Conservation (phyloP, 2,888 invertebrate species). For the Thymelicus lineola region DNA sequence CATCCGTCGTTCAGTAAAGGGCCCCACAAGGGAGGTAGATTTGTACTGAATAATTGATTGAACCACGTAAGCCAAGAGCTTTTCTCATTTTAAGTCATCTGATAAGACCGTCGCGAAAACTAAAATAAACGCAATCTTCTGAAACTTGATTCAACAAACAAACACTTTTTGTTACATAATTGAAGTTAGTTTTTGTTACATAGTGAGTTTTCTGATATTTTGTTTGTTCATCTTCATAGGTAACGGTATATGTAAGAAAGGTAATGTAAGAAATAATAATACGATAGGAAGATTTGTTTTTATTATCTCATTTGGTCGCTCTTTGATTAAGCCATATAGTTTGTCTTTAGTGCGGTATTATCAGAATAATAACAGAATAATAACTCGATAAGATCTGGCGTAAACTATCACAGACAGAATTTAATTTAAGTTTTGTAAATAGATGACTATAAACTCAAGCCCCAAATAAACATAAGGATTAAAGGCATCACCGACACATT, state of each 20-base stretch:
- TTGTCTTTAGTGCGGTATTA: slow-evolving; percentile 27
- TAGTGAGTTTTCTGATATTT: not conserved
- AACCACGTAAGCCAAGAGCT: too few species aligned
- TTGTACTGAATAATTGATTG: too few species aligned
- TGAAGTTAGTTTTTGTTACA: not conserved
- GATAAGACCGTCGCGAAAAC: too few species aligned
- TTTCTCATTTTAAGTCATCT: too few species aligned
- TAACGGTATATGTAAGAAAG: slow-evolving; percentile 24
- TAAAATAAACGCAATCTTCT: too few species aligned
- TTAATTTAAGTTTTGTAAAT: too few species aligned
- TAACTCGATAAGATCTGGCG: not conserved
- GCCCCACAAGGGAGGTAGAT: too few species aligned
- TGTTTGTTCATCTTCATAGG: slow-evolving; percentile 21
- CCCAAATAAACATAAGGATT: too few species aligned
- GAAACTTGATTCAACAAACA: not conserved
- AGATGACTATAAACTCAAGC: too few species aligned
- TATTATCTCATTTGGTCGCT: slow-evolving; percentile 20
- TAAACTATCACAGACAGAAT: not conserved
- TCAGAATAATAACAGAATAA: slow-evolving; percentile 17
- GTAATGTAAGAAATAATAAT: slow-evolving; percentile 4
- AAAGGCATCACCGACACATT: too few species aligned
- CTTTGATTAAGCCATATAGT: slow-evolving; percentile 28
- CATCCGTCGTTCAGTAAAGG: too few species aligned
- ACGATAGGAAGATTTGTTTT: slow-evolving; percentile 20
- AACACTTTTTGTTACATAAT: not conserved